Evolutionary conservation across 53 echinoderm and acorn worm species (phyloP).

Genomic region (Echinometra lucunter): DNA sequence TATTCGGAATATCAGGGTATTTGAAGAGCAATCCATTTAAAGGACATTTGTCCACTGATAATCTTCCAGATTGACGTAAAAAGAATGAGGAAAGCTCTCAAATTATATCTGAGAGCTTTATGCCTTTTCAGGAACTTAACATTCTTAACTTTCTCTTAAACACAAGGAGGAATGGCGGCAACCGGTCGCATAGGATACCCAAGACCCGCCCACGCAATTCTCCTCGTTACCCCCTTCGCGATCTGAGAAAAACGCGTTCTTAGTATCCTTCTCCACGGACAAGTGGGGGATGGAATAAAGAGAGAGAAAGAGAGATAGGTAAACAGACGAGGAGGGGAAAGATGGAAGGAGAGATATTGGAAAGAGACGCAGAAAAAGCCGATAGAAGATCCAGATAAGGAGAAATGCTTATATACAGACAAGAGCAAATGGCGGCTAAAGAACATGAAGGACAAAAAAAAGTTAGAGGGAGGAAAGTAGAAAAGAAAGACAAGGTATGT

Average conservation of each 20-base stretch:
- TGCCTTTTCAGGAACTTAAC: no score
- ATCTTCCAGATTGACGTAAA: no score
- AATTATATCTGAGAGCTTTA: no score
- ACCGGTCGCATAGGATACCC: neutral
- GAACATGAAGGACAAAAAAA: neutral
- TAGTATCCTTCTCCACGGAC: neutral
- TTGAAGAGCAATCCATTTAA: no score
- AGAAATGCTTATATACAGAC: neutral
- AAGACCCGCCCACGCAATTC: slow-evolving; percentile 21
- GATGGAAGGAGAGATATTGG: neutral
- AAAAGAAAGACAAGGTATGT: neutral
- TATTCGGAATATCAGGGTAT: no score
- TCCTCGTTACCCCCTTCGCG: neutral
- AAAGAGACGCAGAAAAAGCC: neutral
- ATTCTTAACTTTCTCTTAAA: no score
- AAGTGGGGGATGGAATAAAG: neutral
- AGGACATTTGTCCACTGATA: no score
- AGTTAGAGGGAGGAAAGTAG: neutral
- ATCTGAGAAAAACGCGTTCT: neutral
- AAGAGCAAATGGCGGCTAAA: neutral
- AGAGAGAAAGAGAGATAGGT: neutral
- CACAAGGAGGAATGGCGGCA: neutral
- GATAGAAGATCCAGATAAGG: neutral
- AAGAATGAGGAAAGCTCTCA: no score
- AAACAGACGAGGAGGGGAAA: neutral